Base-by-base conservation (phyloP, 1,140 invertebrate species). In the Heliconius himera region DNA sequence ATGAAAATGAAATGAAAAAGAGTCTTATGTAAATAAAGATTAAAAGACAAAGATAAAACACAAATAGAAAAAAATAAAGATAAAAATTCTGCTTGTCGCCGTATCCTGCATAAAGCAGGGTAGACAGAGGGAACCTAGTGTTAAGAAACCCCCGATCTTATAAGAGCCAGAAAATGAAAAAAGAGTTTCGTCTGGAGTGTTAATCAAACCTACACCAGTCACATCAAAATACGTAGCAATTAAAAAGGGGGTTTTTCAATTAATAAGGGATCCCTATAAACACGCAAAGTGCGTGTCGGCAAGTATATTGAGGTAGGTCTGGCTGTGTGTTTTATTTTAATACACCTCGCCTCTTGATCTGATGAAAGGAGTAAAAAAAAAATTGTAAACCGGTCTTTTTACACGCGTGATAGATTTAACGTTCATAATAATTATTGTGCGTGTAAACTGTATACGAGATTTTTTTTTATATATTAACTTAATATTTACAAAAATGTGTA, bases 221-320 rank as follows among this genome's bases (percentile, higher is more conserved):
- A 46, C 41, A 16, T 46, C 13, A 4, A 46, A 46, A 46, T 46
- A 46, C 41, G 41, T 46, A 46, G 41, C 41, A 46, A 46, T 46
- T 46, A 51, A 51, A 20, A 20, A 20, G 0, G 2, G 4, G 26
- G 11, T 66, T 72, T 72, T n/a, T 5, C 36, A n/a, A 38, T 72
- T 20, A 20, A 8, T 11, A 18, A 51, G 3, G 46, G 77, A 78
- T 73, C 77, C 33, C 77, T 60, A 38, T 41, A 73, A 78, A 60
- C 73, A 71, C 54, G 77, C 77, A 66, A 71, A 78, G 77, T 78
- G 77, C 77, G 77, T 78, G 77, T 49, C 71, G 70, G 41, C 76
- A 77, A 77, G 71, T 71, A 78, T 71, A 78, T 78, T 78, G 77
- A 78, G 77, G 77, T 78, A 78, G 77, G 77, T 73, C 77, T 78